These are phyloP conservation scores for Alcis repandata DNA, from an alignment of 2,888 invertebrate species.

Conservation along the genomic window DNA sequence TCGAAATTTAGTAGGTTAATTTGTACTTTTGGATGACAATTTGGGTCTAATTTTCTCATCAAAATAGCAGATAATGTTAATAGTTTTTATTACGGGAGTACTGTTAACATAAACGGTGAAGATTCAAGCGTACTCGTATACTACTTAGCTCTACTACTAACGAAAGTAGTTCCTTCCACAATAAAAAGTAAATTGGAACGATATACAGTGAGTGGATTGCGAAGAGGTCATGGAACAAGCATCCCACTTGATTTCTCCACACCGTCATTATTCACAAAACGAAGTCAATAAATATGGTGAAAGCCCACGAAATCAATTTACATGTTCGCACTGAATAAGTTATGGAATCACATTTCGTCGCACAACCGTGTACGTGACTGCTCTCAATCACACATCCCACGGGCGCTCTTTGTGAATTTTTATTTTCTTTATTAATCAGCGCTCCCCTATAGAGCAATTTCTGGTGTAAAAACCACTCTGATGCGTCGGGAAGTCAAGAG, in stretches of 20 bases:
- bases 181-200: neutral
- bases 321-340: constrained; percentile 54
- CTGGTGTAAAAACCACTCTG: constrained; percentile 71
- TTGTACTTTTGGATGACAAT: neutral
- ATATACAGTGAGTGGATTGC: neutral
- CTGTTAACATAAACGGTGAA: no score
- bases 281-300: constrained; percentile 43
- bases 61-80: no score
- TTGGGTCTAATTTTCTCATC: neutral
- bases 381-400: constrained; percentile 65
- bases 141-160: neutral
- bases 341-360: constrained; percentile 54
- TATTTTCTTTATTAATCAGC: constrained; percentile 81
- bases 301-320: constrained; percentile 51
- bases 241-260: constrained; percentile 15
- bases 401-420: constrained; percentile 59
- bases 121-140: no score
- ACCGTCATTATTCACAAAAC: constrained; percentile 38
- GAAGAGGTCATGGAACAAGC: constrained; percentile 1
- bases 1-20: constrained; percentile 1
- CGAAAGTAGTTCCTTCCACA: neutral
- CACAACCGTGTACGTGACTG: constrained; percentile 61
- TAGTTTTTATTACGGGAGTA: no score
- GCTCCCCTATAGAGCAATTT: constrained; percentile 73
- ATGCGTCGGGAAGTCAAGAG: constrained; percentile 71